Evolutionary conservation across 2,888 invertebrate genomes (phyloP).

Genomic region (Kuschelorhynchus macadamiae): DNA sequence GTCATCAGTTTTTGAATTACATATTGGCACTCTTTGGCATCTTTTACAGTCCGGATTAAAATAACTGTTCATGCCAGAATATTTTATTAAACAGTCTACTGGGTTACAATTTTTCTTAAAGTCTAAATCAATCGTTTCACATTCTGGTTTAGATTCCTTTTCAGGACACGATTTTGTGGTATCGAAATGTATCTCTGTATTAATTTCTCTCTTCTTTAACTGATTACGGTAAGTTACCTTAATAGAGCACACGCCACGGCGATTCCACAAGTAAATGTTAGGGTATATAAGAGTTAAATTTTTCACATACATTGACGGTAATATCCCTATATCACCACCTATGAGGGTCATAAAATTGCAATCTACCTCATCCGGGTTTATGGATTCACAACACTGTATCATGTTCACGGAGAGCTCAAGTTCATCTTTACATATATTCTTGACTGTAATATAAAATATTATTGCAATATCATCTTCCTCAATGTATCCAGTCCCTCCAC

Average conservation of each 20-base stretch:
- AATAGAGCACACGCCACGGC: slow-evolving; percentile 58
- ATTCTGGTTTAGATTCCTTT: slow-evolving; percentile 47
- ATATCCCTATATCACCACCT: slow-evolving; percentile 64
- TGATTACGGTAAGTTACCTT: slow-evolving; percentile 53
- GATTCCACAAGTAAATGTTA: slow-evolving; percentile 62
- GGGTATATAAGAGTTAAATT: slow-evolving; percentile 66
- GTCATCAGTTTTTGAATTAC: slow-evolving; percentile 60
- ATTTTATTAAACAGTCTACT: slow-evolving; percentile 72
- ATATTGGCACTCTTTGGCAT: slow-evolving; percentile 66
- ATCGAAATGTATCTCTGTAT: slow-evolving; percentile 51
- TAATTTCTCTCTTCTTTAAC: slow-evolving; percentile 48
- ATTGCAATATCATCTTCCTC: slow-evolving; percentile 43
- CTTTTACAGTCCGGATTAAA: slow-evolving; percentile 66
- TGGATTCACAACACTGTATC: slow-evolving; percentile 63
- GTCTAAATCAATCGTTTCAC: slow-evolving; percentile 68
- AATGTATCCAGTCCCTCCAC: slow-evolving; percentile 29
- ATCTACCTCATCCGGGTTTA: slow-evolving; percentile 58
- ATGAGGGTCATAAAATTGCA: slow-evolving; percentile 63
- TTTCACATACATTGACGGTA: slow-evolving; percentile 58
- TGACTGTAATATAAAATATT: slow-evolving; percentile 44
- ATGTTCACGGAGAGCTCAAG: slow-evolving; percentile 59
- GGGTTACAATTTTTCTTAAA: slow-evolving; percentile 70
- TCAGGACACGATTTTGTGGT: slow-evolving; percentile 39
- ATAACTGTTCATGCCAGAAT: slow-evolving; percentile 70
- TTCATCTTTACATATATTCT: slow-evolving; percentile 49